A percentile compares a stretch with the other conserved stretches of the same genome.
phyloP scores from a whole-genome alignment of 2,113 vertebrate genomes.

The Engystomops pustulosus region DNA sequence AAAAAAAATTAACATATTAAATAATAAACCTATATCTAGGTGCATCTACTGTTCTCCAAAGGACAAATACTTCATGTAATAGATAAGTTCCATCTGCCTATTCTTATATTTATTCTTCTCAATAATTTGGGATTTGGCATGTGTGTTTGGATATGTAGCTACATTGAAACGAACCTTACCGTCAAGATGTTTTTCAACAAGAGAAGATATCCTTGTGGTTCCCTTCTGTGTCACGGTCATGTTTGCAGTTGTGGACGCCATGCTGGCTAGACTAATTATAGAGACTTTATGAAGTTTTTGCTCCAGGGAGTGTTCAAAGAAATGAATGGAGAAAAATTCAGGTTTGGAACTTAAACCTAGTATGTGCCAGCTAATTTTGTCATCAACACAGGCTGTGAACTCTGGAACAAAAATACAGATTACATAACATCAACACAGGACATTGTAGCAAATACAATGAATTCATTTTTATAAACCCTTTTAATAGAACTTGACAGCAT shows the following conservation, averaged over 20 bases:
- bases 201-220: conserved; percentile 87
- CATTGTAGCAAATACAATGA: neutral
- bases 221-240: conserved; percentile 81
- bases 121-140: neutral
- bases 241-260: conserved; percentile 80
- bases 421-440: neutral
- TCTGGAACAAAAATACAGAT: conserved; percentile 69
- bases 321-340: conserved; percentile 92
- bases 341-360: conserved; percentile 90
- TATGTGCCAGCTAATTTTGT: conserved; percentile 86
- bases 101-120: too few relatives aligned
- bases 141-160: neutral
- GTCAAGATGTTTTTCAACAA: conserved; percentile 82
- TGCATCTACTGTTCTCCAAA: neutral
- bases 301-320: conserved; percentile 89
- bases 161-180: conserved; percentile 70
- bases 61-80: neutral
- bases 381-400: conserved; percentile 78
- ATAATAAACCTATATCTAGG: neutral
- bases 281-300: conserved; percentile 80
- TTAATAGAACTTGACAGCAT: too few relatives aligned
- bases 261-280: conserved; percentile 82
- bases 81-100: neutral
- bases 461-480: too few relatives aligned
- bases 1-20: too few relatives aligned